Base-by-base conservation (phyloP, 2,888 invertebrate species). In the Dromius quadrimaculatus region DNA sequence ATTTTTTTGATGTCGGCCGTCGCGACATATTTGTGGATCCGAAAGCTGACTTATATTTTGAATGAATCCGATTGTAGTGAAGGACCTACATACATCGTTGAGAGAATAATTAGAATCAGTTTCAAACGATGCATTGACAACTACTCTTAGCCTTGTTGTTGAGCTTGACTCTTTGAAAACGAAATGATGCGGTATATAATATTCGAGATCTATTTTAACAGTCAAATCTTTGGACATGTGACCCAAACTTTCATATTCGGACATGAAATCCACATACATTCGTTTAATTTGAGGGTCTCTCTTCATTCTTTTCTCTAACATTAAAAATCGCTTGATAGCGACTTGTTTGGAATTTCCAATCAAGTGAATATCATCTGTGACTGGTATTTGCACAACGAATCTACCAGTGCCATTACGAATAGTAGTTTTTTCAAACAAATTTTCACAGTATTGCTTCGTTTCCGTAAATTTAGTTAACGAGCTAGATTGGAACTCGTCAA, bases 111-210 rank as follows among this genome's bases (percentile, higher is more conserved):
- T 20, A 2, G 43, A 20, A 2, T 0, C 15, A 11, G 47, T 64
- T 64, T 64, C 43, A 2, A 1, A 6, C 1, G 8, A 13, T 2
- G 61, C 61, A 17, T 61, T 34, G 36, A 61, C 19, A 23, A 68
- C 8, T 6, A 1, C 22, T 34, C 64, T 23, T 4, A 22, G 1
- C 1, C 5, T 9, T 22, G 9, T 28, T 5, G 28, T 28, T 28
- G 28, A 28, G 11, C 54, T 54, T 6, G 8, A n/a, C 17, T 9
- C 20, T 19, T 38, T 50, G 2, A 66, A 9, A 3, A 66, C 66
- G 5, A 11, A n/a, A 54, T 54, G 66, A 15, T 66, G 66, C 11
- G 66, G 66, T 0, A 66, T 17, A 15, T 57, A 71, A 32, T n/a
- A n/a, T n/a, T n/a, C n/a, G n/a, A 41, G 57, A 43, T 3, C 43